These are phyloP conservation scores for Xenopus laevis DNA, from an alignment of 2,113 vertebrate genomes.

Conservation along the genomic window DNA sequence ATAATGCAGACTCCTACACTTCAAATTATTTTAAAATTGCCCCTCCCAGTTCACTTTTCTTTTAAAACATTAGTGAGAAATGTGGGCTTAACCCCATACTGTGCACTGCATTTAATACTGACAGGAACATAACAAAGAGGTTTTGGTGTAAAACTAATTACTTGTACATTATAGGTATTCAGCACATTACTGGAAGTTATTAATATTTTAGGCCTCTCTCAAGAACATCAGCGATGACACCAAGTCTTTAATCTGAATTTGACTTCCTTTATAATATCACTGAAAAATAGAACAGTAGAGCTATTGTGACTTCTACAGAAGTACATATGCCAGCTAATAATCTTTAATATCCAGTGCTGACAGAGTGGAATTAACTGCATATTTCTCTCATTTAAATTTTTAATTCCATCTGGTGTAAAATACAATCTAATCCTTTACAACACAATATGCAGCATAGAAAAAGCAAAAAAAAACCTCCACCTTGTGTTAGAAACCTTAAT, in stretches of 20 bases:
- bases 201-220: constrained; percentile 33
- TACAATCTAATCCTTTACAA: constrained; percentile 75
- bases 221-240: constrained; percentile 56
- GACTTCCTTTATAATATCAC: constrained; percentile 70
- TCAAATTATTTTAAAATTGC: too few relatives aligned
- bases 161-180: constrained; percentile 11
- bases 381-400: constrained; percentile 72
- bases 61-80: not conserved
- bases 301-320: constrained; percentile 83
- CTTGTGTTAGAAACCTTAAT: not conserved
- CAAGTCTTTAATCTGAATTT: constrained; percentile 58
- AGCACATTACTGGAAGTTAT: not conserved
- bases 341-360: constrained; percentile 98
- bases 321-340: constrained; percentile 69
- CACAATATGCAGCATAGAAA: not conserved
- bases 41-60: not conserved
- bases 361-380: constrained; percentile 93
- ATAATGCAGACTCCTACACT: too few relatives aligned
- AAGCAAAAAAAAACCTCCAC: not conserved
- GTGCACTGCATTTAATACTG: not conserved
- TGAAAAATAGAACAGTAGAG: constrained; percentile 77
- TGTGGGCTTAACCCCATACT: not conserved
- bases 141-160: constrained; percentile 14
- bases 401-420: constrained; percentile 68
- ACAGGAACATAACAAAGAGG: constrained; percentile 6